Evolutionary conservation across 2,113 vertebrate species (phyloP), one percentile per base, ranked within the genome.

Genomic region (Spheniscus mendiculus): DNA sequence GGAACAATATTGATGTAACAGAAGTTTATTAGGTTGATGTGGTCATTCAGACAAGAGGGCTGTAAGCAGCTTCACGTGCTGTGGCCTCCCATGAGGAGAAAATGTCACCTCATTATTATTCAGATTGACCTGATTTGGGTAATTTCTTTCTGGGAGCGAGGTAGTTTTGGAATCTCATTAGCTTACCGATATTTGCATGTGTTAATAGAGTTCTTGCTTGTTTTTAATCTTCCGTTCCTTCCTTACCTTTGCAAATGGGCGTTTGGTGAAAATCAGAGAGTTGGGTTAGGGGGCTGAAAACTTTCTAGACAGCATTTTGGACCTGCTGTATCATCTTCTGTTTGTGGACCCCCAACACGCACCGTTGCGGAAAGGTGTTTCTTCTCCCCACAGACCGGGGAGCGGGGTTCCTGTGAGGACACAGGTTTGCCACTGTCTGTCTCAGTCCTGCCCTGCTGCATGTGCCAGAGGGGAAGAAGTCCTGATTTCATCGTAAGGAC

Each of bases 1-100:
- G 97, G 96, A 97, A 97, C 95, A 97, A 97, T 96, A 94, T 97
- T 97, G 96, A 93, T 97, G 96, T 95, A 96, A 95, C 94, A 93
- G 86, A 96, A 96, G 94, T 98, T 97, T 97, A 92, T 92, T 55
- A 94, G 95, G 93, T 89, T 97, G 96, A 95, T 97, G 88, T 95
- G 95, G 94, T 93, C 93, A 84, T 93, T 92, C 74, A 90, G 91
- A 92, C 15, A 77, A 96, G 94, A 94, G 94, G 83, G 30, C 38
- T 90, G 69, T 56, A 47, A 89, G 90, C 15, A n/a, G 73, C 86
- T 92, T 94, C 49, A 17, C 1, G 0, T 71, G 83, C 30, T 95
- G 55, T 83, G 85, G 79, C 90, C 77, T 94, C 79, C 88, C 22
- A 2, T 12, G 52, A 87, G 89, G 73, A 96, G 93, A 93, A 97